Evolutionary conservation across 2,797 vertebrate genomes (phyloP), one percentile per base, ranked within the genome.

Genomic region (Cryptoprocta ferox): DNA sequence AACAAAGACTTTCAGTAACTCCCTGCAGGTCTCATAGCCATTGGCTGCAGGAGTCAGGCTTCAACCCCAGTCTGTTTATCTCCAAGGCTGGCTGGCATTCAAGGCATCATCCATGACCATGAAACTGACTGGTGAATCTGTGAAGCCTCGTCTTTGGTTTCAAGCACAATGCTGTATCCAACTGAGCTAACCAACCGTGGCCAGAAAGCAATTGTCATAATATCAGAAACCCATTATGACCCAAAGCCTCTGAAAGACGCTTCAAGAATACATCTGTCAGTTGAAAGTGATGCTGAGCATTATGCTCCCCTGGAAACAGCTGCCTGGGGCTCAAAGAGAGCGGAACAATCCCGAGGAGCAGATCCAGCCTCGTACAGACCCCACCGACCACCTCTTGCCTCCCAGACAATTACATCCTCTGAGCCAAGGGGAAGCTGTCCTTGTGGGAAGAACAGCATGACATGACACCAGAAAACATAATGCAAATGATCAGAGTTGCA

Each of bases 201-300:
- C 95, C 90, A 92, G 88, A 71, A 92, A 92, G 70, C 84, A 94
- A 85, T 66, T 26, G 66, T 70, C 88, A 35, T 85, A 13, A 24
- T 78, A 94, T 79, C 89, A 91, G 95, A 95, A 97, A 92, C 81
- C 94, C 85, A 50, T 90, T 86, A 88, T 7, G 45, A 68, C 73
- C 91, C 81, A 48, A 61, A 91, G 87, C 42, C 48, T 15, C 81
- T 5, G 78, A 79, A 94, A 96, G 78, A 92, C 0, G 26, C 85
- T 95, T 95, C 4, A 11, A 61, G 78, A 92, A 80, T 39, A 50
- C 0, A 0, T 42, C 61, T 65, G 16, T 21, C 53, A 79, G 81
- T 53, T 39, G 78, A 73, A 93, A 94, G 42, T 4, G 4, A 75
- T 32, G 79, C 88, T 6, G n/a, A 85, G 78, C 79, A 10, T 71